Evolutionary conservation across 35 echinoderm and acorn worm genomes (phyloP).

Genomic region (Chiridota heheva): DNA sequence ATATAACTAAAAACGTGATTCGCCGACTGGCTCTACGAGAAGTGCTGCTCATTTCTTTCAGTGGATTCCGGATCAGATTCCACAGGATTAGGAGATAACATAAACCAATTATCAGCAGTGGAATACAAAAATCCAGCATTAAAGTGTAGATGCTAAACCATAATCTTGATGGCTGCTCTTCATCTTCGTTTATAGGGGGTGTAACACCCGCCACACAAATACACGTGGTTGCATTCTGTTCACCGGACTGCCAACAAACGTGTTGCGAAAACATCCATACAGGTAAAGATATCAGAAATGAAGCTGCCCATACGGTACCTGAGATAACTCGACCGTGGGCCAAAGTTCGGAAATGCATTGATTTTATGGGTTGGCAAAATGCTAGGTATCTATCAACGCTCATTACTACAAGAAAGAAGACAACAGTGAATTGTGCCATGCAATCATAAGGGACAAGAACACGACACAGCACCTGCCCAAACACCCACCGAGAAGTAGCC

Average conservation of each 20-base stretch:
- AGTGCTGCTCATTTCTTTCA: constrained; percentile 76
- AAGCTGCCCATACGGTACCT: constrained; percentile 48
- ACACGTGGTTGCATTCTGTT: not conserved
- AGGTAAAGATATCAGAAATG: constrained; percentile 62
- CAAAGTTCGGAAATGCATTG: constrained; percentile 84
- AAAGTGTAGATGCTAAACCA: constrained; percentile 89
- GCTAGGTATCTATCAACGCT: constrained; percentile 90
- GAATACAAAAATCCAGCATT: constrained; percentile 66
- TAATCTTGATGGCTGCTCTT: not conserved
- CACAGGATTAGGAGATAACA: constrained; percentile 86
- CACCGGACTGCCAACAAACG: not conserved
- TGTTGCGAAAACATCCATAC: constrained; percentile 80
- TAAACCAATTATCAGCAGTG: constrained; percentile 66
- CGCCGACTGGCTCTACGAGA: constrained; percentile 57
- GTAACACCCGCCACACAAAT: constrained; percentile 43
- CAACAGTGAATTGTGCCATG: constrained; percentile 83
- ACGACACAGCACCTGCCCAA: constrained; percentile 71
- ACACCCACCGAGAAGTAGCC: constrained; percentile 58
- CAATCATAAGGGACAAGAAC: constrained; percentile 73
- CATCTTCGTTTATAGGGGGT: not conserved
- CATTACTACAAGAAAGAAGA: constrained; percentile 83
- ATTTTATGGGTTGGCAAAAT: constrained; percentile 79
- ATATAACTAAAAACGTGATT: constrained; percentile 75
- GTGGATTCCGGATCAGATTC: constrained; percentile 45
- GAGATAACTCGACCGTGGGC: constrained; percentile 59